Evolutionary conservation across 1,140 invertebrate genomes (phyloP).

Genomic region (Marisa cornuarietis): DNA sequence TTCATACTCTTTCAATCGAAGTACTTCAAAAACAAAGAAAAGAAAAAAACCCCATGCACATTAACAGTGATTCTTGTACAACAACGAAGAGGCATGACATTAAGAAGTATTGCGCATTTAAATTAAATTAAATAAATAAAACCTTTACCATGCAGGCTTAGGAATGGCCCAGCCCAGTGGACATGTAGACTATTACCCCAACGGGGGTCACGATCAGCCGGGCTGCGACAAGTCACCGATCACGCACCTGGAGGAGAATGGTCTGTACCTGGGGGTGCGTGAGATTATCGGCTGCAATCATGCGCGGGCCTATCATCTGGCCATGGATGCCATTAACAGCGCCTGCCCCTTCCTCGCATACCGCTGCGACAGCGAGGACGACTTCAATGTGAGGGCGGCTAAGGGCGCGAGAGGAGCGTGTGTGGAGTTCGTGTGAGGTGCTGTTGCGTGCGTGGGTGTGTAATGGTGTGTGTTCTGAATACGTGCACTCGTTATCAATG

Average conservation of each 20-base stretch:
- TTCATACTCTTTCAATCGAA: too few relatives aligned
- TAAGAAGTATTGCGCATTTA: too few relatives aligned
- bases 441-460: too few relatives aligned
- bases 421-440: background rate
- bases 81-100: too few relatives aligned
- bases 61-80: too few relatives aligned
- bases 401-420: background rate
- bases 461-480: background rate
- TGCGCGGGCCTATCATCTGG: constrained; percentile 85
- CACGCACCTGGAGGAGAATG: constrained; percentile 6
- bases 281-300: constrained; percentile 82
- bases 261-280: constrained; percentile 14
- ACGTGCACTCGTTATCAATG: background rate
- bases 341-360: constrained; percentile 79
- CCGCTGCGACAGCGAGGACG: constrained; percentile 70
- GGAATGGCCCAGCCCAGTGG: constrained; percentile 49
- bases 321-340: constrained; percentile 83
- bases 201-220: constrained; percentile 52
- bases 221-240: constrained; percentile 43
- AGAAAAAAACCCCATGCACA: too few relatives aligned
- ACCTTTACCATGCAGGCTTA: constrained; percentile 28
- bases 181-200: constrained; percentile 58
- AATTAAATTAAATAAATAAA: background rate
- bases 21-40: too few relatives aligned
- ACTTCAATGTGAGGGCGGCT: constrained; percentile 69